Evolutionary conservation across 2,113 vertebrate genomes (phyloP).

Genomic region (Mola mola): DNA sequence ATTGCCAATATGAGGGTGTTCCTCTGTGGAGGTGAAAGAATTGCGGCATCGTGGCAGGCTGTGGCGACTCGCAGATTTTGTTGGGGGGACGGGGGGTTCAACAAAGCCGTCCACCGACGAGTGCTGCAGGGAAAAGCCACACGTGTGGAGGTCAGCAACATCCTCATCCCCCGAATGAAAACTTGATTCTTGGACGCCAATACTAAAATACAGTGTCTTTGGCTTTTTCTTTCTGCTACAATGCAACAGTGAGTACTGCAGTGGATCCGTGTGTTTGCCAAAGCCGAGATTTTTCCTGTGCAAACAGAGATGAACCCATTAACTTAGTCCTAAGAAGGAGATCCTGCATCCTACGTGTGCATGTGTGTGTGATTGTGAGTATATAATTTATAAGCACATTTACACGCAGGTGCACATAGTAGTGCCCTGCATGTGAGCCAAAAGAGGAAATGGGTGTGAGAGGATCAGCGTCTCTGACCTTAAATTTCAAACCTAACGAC

Average conservation of each 20-base stretch:
- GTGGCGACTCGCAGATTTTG: conserved; percentile 93
- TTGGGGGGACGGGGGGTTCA: conserved; percentile 86
- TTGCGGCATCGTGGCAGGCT: conserved; percentile 92
- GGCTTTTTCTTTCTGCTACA: conserved; percentile 4
- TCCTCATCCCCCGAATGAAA: not conserved
- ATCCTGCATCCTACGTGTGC: conserved; percentile 1
- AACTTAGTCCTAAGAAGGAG: conserved; percentile 9
- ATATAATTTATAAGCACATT: not conserved
- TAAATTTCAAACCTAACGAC: conserved; percentile 43
- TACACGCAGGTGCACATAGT: conserved; percentile 3
- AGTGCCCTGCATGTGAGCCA: not conserved
- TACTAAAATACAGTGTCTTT: not conserved
- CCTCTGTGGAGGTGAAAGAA: conserved; percentile 90
- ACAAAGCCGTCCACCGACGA: conserved; percentile 92
- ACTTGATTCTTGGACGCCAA: not conserved
- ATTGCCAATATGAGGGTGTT: conserved; percentile 94
- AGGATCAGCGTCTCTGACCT: conserved; percentile 13
- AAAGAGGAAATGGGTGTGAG: not conserved
- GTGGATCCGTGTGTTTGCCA: conserved; percentile 30
- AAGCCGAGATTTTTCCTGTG: conserved; percentile 22
- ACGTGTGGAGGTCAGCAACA: conserved; percentile 33
- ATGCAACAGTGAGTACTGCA: conserved; percentile 40
- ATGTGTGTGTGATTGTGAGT: not conserved
- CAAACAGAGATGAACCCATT: conserved; percentile 38
- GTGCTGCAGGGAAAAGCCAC: conserved; percentile 79